phyloP scores from a whole-genome alignment of 2,888 invertebrate genomes.

The Laothoe populi region DNA sequence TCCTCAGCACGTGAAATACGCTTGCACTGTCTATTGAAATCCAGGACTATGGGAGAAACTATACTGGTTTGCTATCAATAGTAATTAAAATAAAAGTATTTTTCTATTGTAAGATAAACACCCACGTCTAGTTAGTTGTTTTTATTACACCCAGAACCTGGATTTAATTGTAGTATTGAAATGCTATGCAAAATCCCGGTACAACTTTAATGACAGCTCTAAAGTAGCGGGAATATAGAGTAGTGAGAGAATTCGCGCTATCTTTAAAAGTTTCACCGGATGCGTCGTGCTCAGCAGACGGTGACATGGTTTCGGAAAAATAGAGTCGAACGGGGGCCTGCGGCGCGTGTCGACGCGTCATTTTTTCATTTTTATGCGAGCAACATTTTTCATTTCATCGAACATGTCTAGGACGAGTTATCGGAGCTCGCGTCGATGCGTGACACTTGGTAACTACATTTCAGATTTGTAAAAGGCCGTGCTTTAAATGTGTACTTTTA shows the following conservation, averaged over 20 bases:
- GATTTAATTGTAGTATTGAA: too few species aligned
- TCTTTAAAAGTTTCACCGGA: constrained; percentile 17
- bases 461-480: background rate
- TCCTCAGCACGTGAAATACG: too few species aligned
- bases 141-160: too few species aligned
- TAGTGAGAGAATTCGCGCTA: constrained; percentile 2
- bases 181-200: too few species aligned
- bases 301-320: constrained; percentile 26
- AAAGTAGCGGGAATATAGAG: constrained; percentile 2
- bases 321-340: constrained; percentile 6
- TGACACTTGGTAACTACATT: constrained; percentile 4
- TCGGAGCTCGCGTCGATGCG: background rate
- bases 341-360: constrained; percentile 5
- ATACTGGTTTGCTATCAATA: too few species aligned
- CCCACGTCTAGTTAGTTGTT: too few species aligned
- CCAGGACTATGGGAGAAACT: too few species aligned
- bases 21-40: too few species aligned
- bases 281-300: constrained; percentile 9
- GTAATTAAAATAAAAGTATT: too few species aligned
- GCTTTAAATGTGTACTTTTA: too few species aligned
- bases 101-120: too few species aligned
- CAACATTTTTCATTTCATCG: constrained; percentile 27
- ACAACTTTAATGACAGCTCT: constrained; percentile 1
- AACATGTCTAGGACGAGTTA: constrained; percentile 8
- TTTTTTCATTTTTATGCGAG: constrained; percentile 20